Conservation (phyloP, 2,797 vertebrate genomes). For the Sebastes nivosus region DNA sequence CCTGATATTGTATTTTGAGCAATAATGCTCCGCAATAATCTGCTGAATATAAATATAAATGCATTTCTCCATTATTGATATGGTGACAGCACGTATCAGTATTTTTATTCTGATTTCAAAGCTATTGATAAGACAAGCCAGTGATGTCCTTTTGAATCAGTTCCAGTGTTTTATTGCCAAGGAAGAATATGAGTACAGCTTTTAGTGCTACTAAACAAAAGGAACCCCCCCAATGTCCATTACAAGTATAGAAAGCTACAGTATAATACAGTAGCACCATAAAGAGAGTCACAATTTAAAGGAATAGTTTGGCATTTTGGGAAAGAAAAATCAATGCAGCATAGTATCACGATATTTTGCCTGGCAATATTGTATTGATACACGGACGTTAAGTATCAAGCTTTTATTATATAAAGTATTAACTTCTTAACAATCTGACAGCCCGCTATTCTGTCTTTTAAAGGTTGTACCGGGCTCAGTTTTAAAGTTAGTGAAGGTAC, state of each 20-base stretch:
- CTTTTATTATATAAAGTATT: too few species aligned
- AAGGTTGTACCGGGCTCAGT: too few species aligned
- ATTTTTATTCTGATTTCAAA: slow-evolving; percentile 37
- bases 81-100: background rate
- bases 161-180: slow-evolving; percentile 15
- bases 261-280: background rate
- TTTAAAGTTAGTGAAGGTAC: too few species aligned
- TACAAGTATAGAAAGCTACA: background rate
- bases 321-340: background rate
- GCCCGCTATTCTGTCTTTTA: too few species aligned
- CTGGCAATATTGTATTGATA: too few species aligned
- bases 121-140: background rate
- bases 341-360: too few species aligned
- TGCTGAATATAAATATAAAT: slow-evolving; percentile 16
- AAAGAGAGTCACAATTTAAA: background rate
- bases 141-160: background rate
- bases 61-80: slow-evolving; percentile 17
- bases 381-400: too few species aligned
- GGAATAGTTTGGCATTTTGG: background rate
- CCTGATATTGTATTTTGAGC: slow-evolving; percentile 66
- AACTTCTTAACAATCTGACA: too few species aligned
- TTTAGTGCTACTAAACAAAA: slow-evolving; percentile 13
- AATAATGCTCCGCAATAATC: slow-evolving; percentile 70
- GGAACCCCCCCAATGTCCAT: background rate
- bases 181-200: slow-evolving; percentile 1